Conservation (phyloP, 1,140 invertebrate genomes). For the Zaprionus tsacasi region DNA sequence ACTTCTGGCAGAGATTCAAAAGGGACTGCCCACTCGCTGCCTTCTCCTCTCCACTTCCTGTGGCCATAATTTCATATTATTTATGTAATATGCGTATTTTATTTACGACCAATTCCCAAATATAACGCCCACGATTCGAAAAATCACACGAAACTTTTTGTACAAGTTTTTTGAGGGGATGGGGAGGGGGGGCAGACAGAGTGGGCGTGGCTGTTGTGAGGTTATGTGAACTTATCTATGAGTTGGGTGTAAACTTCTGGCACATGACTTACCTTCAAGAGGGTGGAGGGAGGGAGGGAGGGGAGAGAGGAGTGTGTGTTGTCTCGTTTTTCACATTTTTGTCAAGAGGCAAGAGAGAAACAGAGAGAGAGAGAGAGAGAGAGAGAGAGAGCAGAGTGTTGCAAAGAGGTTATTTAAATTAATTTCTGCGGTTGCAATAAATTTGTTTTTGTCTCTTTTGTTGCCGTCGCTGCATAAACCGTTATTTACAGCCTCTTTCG, state of each 20-base stretch:
- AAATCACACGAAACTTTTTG: slow-evolving; percentile 25
- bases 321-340: slow-evolving; percentile 55
- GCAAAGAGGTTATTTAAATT: slow-evolving; percentile 71
- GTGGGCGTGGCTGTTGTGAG: neutral
- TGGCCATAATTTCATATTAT: slow-evolving; percentile 69
- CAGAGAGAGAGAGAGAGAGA: neutral
- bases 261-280: neutral
- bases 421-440: slow-evolving; percentile 74
- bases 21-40: slow-evolving; percentile 52
- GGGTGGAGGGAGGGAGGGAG: neutral
- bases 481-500: slow-evolving; percentile 63
- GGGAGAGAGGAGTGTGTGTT: slow-evolving; percentile 2
- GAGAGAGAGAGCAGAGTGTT: slow-evolving; percentile 1
- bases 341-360: slow-evolving; percentile 35
- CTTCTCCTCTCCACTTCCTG: neutral
- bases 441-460: slow-evolving; percentile 55
- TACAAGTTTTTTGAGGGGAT: slow-evolving; percentile 5
- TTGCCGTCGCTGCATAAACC: slow-evolving; percentile 52
- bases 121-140: slow-evolving; percentile 11
- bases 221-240: slow-evolving; percentile 34
- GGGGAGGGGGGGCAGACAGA: neutral
- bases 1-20: slow-evolving; percentile 3
- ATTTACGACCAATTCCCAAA: slow-evolving; percentile 62
- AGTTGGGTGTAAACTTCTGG: slow-evolving; percentile 1
- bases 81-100: slow-evolving; percentile 69